These are phyloP conservation scores for Thamnaconus septentrionalis DNA, from an alignment of 2,113 vertebrate species.

Conservation along the genomic window DNA sequence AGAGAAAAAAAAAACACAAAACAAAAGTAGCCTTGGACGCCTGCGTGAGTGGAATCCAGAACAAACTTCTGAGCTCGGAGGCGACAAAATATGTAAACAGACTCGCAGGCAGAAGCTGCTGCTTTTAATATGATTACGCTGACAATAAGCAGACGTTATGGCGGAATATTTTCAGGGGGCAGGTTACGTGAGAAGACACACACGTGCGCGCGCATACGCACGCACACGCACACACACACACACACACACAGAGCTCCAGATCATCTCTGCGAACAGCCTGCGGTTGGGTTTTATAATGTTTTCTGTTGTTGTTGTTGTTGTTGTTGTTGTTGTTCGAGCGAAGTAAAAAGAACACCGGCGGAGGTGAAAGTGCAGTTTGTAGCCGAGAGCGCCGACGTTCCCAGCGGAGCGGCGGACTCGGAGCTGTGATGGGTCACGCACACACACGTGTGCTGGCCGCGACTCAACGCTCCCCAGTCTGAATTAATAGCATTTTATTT, in stretches of 20 bases:
- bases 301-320: neutral
- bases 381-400: neutral
- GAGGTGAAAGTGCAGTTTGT: neutral
- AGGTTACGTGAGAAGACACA: neutral
- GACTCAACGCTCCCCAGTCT: too few species aligned
- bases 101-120: neutral
- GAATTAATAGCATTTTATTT: too few species aligned
- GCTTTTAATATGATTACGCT: neutral
- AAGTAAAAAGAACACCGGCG: neutral
- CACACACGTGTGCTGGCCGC: too few species aligned
- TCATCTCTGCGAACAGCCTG: conserved; percentile 9
- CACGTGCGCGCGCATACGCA: conserved; percentile 1
- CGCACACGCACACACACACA: too few species aligned
- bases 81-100: neutral
- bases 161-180: conserved; percentile 13
- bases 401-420: neutral
- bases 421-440: too few species aligned
- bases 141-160: conserved; percentile 16
- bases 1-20: conserved; percentile 6
- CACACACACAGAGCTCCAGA: conserved; percentile 1
- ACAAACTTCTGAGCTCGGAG: neutral
- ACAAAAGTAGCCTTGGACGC: too few species aligned
- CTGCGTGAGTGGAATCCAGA: conserved; percentile 3
- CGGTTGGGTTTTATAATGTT: conserved; percentile 11
- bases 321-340: neutral